Evolutionary conservation across 2,888 invertebrate genomes (phyloP).

Genomic region (Petrophora chlorosata): DNA sequence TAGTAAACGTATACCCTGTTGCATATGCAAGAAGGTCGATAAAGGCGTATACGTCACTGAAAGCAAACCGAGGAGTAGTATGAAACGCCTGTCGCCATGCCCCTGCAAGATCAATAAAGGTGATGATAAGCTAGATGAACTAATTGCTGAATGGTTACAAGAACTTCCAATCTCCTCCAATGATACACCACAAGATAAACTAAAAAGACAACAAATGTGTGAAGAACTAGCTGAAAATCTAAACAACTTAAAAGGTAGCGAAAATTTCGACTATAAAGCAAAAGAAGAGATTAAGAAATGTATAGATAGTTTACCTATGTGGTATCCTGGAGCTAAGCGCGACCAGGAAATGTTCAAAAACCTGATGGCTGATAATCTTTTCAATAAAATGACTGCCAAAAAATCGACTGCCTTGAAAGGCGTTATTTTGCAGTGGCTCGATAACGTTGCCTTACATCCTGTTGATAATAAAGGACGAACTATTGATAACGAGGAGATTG

Average conservation of each 20-base stretch:
- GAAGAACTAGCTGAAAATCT: slow-evolving; percentile 39
- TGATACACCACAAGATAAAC: slow-evolving; percentile 36
- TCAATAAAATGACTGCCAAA: slow-evolving; percentile 14
- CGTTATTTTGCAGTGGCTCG: not conserved
- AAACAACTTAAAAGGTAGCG: slow-evolving; percentile 32
- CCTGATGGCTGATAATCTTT: slow-evolving; percentile 41
- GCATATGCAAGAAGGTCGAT: no score
- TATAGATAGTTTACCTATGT: slow-evolving; percentile 49
- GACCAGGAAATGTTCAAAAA: slow-evolving; percentile 42
- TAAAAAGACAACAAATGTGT: slow-evolving; percentile 35
- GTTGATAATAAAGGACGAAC: not conserved
- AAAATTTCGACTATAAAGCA: slow-evolving; percentile 37
- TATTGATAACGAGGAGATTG: slow-evolving; percentile 26
- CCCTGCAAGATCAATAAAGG: not conserved
- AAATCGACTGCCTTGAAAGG: not conserved
- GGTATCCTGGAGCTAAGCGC: slow-evolving; percentile 43
- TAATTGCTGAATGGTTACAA: slow-evolving; percentile 45
- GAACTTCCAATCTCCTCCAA: slow-evolving; percentile 46
- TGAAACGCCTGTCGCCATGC: slow-evolving; percentile 8
- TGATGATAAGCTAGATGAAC: slow-evolving; percentile 22
- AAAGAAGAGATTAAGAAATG: slow-evolving; percentile 38
- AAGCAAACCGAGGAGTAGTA: no score
- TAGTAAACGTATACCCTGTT: no score
- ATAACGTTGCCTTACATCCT: not conserved
- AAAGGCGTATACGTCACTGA: no score